Evolutionary conservation across 2,113 vertebrate species (phyloP), one percentile per base, ranked within the genome.

Genomic region (Poecilia latipinna): DNA sequence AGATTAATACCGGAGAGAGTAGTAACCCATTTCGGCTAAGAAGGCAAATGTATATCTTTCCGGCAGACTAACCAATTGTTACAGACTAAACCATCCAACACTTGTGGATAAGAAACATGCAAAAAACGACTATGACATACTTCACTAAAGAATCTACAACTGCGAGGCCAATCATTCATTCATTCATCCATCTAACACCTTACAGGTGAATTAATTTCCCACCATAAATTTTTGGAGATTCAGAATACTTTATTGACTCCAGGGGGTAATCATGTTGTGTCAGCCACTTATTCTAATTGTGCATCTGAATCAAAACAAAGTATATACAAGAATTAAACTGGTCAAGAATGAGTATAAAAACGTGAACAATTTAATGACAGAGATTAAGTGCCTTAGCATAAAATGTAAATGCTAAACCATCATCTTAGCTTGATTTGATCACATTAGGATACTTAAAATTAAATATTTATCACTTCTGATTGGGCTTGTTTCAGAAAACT

Each of bases 61-160:
- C 72, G 73, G 77, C 68, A 85, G 24, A 82, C 68, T 22, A 65
- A 74, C 32, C 75, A 13, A 32, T n/a, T 68, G 71, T 78, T 77
- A 84, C 32, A 82, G 83, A 69, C 86, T 81, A 87, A 82, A 79
- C 35, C 44, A 68, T 29, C 28, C 67, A 33, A 70, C 68, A 75
- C 67, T 84, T 61, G 77, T 65, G 42, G 69, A 31, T 29, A 48
- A 70, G 70, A 61, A 82, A 80, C 85, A 11, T 57, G 44, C 44
- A 19, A 48, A 44, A 37, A 15, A 42, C 74, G 70, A 24, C n/a
- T 2, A 19, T 48, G 35, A 54, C 72, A 77, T 31, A 19, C 35
- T 65, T 0, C 1, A 69, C 10, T 51, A 29, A 33, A 72, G 42
- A 35, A 48, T 63, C 6, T 74, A 72, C 11, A 1, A 48, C 17